A percentile compares a stretch with the other conserved stretches of the same genome.
phyloP scores from a whole-genome alignment of 2,888 invertebrate genomes.

The Esperia sulphurella region DNA sequence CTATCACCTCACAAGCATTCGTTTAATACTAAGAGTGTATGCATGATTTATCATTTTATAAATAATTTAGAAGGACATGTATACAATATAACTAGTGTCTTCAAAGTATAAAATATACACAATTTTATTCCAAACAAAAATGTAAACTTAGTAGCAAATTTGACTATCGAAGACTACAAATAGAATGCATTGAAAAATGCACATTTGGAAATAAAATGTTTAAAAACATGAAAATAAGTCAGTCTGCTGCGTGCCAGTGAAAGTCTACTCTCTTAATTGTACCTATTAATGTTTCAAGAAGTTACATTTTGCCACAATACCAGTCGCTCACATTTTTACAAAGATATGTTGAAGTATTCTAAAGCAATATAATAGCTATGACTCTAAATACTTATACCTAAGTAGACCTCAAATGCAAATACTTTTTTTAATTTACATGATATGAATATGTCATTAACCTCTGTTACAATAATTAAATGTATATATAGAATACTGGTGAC shows the following conservation, averaged over 20 bases:
- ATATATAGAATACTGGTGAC: constrained; percentile 56
- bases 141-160: constrained; percentile 37
- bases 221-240: constrained; percentile 25
- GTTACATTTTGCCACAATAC: constrained; percentile 41
- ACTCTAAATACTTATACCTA: constrained; percentile 76
- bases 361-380: constrained; percentile 77
- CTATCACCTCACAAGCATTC: constrained; percentile 67
- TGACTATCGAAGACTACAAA: constrained; percentile 44
- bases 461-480: constrained; percentile 64
- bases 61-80: constrained; percentile 73
- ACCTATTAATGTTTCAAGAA: constrained; percentile 32
- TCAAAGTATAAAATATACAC: constrained; percentile 55
- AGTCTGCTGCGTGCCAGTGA: constrained; percentile 58
- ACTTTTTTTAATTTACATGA: constrained; percentile 78
- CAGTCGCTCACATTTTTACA: constrained; percentile 67
- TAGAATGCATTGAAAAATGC: constrained; percentile 63
- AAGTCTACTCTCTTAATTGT: constrained; percentile 29
- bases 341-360: constrained; percentile 78
- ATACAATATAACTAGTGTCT: constrained; percentile 59
- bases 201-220: constrained; percentile 50
- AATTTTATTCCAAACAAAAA: constrained; percentile 35
- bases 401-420: constrained; percentile 79
- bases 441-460: constrained; percentile 78
- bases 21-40: constrained; percentile 75
- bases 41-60: constrained; percentile 73